Evolutionary conservation across 2,113 vertebrate species (phyloP).

Genomic region (Ariopsis seemanni): DNA sequence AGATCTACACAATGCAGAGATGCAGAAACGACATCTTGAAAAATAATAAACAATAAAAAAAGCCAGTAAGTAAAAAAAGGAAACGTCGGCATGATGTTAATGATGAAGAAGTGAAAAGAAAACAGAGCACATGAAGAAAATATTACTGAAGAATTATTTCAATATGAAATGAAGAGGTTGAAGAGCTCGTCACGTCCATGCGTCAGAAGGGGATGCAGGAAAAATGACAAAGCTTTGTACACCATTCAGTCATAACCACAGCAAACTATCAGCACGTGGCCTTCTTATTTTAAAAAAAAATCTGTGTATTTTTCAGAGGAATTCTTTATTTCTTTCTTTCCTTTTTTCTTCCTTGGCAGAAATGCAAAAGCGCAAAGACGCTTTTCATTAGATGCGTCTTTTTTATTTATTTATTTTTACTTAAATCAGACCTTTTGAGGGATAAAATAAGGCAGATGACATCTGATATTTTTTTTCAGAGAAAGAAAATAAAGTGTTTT

Average conservation of each 20-base stretch:
- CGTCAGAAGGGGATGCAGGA: constrained; percentile 66
- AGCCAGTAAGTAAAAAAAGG: constrained; percentile 24
- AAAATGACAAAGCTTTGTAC: neutral
- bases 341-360: neutral
- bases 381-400: neutral
- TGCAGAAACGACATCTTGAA: constrained; percentile 39
- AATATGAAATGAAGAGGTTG: constrained; percentile 56
- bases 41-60: constrained; percentile 6
- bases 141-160: constrained; percentile 48
- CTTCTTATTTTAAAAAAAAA: neutral
- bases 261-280: neutral
- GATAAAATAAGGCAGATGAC: neutral
- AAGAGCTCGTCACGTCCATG: constrained; percentile 66
- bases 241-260: constrained; percentile 17
- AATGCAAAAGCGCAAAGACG: neutral
- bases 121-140: constrained; percentile 30
- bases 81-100: constrained; percentile 19
- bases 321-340: neutral
- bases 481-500: neutral
- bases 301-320: neutral
- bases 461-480: neutral
- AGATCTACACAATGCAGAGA: constrained; percentile 41
- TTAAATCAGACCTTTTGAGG: neutral
- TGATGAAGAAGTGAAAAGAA: neutral
- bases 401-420: neutral